phyloP scores from a whole-genome alignment of 2,113 vertebrate species.

The Neofelis nebulosa region DNA sequence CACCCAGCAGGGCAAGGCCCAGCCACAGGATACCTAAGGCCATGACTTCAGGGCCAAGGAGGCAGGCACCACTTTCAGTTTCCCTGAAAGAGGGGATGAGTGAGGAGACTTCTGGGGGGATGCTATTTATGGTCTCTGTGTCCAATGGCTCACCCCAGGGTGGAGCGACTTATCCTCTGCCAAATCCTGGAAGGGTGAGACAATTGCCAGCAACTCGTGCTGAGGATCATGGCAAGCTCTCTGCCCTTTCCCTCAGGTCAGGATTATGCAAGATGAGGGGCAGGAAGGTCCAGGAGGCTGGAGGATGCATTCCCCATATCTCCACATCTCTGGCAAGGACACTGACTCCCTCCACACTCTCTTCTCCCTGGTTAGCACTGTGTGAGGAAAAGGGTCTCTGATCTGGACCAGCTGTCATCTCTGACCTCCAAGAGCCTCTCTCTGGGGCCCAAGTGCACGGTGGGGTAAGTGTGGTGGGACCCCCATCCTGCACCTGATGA shows the following conservation, averaged over 20 bases:
- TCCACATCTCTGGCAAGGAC: neutral
- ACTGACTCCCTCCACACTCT: neutral
- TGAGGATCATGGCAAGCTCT: slow-evolving; percentile 51
- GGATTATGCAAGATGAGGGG: slow-evolving; percentile 16
- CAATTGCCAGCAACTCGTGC: neutral
- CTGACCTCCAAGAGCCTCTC: neutral
- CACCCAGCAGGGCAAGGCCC: slow-evolving; percentile 52
- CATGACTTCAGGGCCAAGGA: slow-evolving; percentile 21
- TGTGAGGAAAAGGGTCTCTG: fast-evolving
- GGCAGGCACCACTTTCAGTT: neutral
- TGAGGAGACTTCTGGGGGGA: neutral
- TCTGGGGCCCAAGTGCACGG: neutral
- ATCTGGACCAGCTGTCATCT: neutral
- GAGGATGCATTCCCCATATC: neutral
- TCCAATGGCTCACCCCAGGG: neutral
- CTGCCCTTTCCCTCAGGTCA: neutral
- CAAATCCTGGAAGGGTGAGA: slow-evolving; percentile 64
- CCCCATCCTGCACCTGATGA: neutral
- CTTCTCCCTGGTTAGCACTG: too few species aligned
- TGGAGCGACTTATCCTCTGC: slow-evolving; percentile 9
- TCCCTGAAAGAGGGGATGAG: neutral
- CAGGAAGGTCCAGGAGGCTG: neutral
- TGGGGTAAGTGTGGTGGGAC: too few species aligned
- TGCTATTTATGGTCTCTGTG: slow-evolving; percentile 51
- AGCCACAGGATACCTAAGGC: slow-evolving; percentile 1